phyloP scores from a whole-genome alignment of 2,113 vertebrate genomes.

The Amphiprion percula region DNA sequence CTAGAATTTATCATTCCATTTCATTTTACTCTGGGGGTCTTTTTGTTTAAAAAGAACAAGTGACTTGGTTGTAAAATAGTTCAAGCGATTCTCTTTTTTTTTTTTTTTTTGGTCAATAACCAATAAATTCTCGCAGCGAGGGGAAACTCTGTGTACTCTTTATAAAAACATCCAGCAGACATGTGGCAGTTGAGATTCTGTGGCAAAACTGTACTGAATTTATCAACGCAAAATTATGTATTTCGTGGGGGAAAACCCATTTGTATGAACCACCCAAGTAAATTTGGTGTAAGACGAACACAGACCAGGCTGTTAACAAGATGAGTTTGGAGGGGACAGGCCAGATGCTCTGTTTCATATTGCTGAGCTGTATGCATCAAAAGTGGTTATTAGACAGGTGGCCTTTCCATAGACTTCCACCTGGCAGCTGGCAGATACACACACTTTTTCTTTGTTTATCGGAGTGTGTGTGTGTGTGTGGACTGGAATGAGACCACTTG shows the following conservation, averaged over 20 bases:
- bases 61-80: slow-evolving; percentile 14
- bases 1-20: slow-evolving; percentile 11
- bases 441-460: slow-evolving; percentile 54
- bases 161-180: slow-evolving; percentile 16
- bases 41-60: slow-evolving; percentile 11
- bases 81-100: background rate
- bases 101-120: background rate
- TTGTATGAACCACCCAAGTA: slow-evolving; percentile 22
- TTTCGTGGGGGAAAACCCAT: slow-evolving; percentile 8
- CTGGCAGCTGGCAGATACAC: slow-evolving; percentile 72
- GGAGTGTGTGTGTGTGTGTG: slow-evolving; percentile 27
- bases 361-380: slow-evolving; percentile 61
- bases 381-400: slow-evolving; percentile 76
- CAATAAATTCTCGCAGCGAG: background rate
- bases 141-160: background rate
- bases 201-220: slow-evolving; percentile 29
- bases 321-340: slow-evolving; percentile 52
- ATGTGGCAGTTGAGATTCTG: slow-evolving; percentile 18
- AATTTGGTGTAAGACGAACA: slow-evolving; percentile 41
- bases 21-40: slow-evolving; percentile 23
- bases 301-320: slow-evolving; percentile 59
- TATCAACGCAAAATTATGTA: slow-evolving; percentile 24
- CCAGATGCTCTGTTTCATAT: slow-evolving; percentile 69
- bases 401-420: slow-evolving; percentile 70
- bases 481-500: slow-evolving; percentile 64